Base-by-base conservation (phyloP, 2,113 vertebrate species). In the Elephas maximus region DNA sequence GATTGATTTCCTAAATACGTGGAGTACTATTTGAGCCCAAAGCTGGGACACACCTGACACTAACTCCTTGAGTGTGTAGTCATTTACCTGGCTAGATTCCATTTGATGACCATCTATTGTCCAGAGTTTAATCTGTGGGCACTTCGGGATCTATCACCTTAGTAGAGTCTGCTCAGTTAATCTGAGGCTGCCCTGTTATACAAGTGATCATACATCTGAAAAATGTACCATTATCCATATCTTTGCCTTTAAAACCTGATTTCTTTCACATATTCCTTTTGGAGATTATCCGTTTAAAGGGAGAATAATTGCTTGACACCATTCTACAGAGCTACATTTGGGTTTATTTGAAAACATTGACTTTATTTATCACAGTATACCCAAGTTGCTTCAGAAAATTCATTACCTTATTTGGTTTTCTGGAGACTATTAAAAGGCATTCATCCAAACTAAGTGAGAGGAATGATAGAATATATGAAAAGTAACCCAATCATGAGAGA, bases 1-100 rank as follows among this genome's bases (percentile, higher is more conserved):
- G 5, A 62, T 88, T 93, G 20, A 9, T 89, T 91, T 90, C 60
- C 17, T 63, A 63, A 96, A 86, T 90, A 48, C 28, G 30, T 67
- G 85, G 8, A 53, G 7, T 78, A 67, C 3, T 41, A 37, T 63
- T 73, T 89, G 51, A 84, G 28, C 12, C 63, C 69, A 44, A 62
- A 71, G 33, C 69, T 62, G n/a, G 24, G 20, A n/a, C 0, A 4
- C 79, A 37, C 15, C 26, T 93, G 63, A 41, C 53, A 79, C 14
- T 71, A 30, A 91, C 44, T 11, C 45, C 48, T 20, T 37, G 3
- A 76, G 17, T 60, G 1, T 80, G 5, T n/a, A 15, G 17, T 9
- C 8, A 9, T 24, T 65, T 28, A 65, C 63, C 60, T 21, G 60
- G 60, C 20, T 4, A 41, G 37, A 74, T 15, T 41, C 73, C 73